Percentiles rank a stretch among this genome's conserved stretches.
Conservation (phyloP, 2,113 vertebrate species). For the Arenaria interpres region DNA sequence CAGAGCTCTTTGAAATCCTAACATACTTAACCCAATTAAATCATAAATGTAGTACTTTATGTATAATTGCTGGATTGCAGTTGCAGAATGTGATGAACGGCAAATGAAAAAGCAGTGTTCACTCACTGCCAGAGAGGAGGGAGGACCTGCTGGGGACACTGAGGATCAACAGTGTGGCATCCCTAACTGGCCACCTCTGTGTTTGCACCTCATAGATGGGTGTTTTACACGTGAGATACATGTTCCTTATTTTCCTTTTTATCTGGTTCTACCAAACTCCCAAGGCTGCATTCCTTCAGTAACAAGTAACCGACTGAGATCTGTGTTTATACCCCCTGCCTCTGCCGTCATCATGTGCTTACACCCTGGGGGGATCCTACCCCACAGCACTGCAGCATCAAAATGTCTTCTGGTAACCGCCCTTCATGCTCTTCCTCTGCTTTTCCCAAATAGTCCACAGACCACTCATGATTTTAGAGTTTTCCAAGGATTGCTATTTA, state of each 20-base stretch:
- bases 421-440: neutral
- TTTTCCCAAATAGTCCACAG: neutral
- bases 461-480: neutral
- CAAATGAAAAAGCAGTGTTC: neutral
- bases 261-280: neutral
- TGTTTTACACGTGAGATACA: neutral
- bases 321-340: neutral
- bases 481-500: neutral
- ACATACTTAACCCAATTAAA: conserved; percentile 33
- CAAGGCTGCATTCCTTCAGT: neutral
- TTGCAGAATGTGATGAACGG: neutral
- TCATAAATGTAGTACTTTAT: neutral
- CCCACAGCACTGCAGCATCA: neutral
- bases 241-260: neutral
- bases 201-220: neutral
- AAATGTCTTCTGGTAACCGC: neutral
- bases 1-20: conserved; percentile 19
- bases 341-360: neutral
- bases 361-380: no score
- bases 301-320: neutral
- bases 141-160: neutral
- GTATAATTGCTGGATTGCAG: neutral
- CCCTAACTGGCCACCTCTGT: neutral
- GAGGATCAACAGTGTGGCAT: neutral
- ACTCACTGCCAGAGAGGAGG: neutral